Base-by-base conservation (phyloP, 2,797 vertebrate species). In the Anas bernieri region DNA sequence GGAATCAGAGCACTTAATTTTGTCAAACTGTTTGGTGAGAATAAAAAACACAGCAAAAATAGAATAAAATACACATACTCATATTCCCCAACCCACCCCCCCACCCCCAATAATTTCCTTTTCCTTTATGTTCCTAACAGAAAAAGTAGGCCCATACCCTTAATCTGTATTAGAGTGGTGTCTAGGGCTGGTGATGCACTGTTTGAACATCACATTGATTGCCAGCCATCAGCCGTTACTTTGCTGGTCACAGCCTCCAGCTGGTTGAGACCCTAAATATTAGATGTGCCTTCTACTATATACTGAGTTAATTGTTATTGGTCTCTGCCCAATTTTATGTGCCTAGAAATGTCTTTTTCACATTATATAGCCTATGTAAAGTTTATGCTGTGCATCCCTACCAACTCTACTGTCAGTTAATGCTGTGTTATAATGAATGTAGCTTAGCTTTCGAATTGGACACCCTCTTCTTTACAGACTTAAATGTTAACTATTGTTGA, bases 331-430 rank as follows among this genome's bases (percentile, higher is more conserved):
- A 90, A 79, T 86, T 96, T 95, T 85, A 64, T 91, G 43, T 69
- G 72, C 46, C 69, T 87, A 88, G 66, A 83, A 93, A 83, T 66
- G 59, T 52, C 46, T 73, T 85, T 91, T 39, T 63, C 54, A 70
- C 52, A 12, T 67, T 84, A 56, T 89, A 78, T 83, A 89, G 76
- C 95, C 96, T 94, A 93, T 92, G 68, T 88, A 58, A 77, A 56
- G 76, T 70, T 95, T 87, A 88, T 70, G 67, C 70, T 94, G 48
- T 26, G 48, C 25, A 80, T 56, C 68, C 74, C 50, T 30, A 31
- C 62, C 28, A 81, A 48, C n/a, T 45, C 39, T 48, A 12, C 33
- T 77, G 33, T 48, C 43, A 56, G 17, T 33, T 35, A 74, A 46
- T 9, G 5, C 13, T 74, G 3, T 45, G n/a, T 26, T 52, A 6